Base-by-base conservation (phyloP, 2,888 invertebrate species). In the Ectemnius continuus region DNA sequence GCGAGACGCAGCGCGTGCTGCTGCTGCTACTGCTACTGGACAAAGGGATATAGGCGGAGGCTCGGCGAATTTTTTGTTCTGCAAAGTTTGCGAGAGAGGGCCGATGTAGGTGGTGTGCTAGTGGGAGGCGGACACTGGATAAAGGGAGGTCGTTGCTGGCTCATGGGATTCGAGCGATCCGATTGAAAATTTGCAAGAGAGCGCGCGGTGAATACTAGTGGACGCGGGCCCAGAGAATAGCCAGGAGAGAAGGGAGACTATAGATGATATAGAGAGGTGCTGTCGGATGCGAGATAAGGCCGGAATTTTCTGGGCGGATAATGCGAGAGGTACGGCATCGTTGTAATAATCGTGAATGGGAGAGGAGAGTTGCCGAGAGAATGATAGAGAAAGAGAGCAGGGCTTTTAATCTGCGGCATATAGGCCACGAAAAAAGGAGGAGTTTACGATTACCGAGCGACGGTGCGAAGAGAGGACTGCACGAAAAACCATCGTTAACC, bases 271-370 rank as follows among this genome's bases (percentile, higher is more conserved):
- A 76, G 70, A 76, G 70, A 58, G 60, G 36, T 36, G 36, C 64
- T 48, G 66, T 64, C 61, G 62, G 58, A 36, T 36, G 36, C 52
- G 73, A 70, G 73, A 76, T 73, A 78, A 76, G 76, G 58, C 65
- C 11, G 76, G 76, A 67, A 78, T 73, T 78, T 78, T 78, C 76
- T 73, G 73, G 28, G n/a, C 69, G 71, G 71, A 75, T 77, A 75
- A 75, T 69, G 69, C 57, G 26, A 77, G 71, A 71, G 64, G 61
- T 45, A 56, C 48, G 61, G 64, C 45, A 70, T 72, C 60, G 56
- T 59, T 48, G 58, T 73, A 70, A 77, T 79, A 74, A 81, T 79
- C 72, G 70, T 67, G 75, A 70, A 75, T 28, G 58, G 59, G 2
- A n/a, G 52, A 47, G n/a, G 26, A 36, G 36, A 36, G 23, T 2